These are phyloP conservation scores for Patella vulgata DNA, from an alignment of 1,140 invertebrate species.

Conservation along the genomic window DNA sequence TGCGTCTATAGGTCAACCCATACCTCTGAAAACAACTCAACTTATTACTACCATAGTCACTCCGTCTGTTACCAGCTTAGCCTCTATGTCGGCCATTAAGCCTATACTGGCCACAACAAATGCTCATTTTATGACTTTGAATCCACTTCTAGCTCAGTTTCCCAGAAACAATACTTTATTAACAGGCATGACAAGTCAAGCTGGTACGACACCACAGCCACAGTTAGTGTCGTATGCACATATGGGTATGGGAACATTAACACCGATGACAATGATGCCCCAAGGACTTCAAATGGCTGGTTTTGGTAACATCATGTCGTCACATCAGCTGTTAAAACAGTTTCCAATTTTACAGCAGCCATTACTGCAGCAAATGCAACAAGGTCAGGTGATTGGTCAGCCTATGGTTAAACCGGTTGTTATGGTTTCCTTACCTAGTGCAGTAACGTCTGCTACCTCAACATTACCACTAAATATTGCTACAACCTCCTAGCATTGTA, in stretches of 20 bases:
- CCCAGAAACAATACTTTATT: slow-evolving; percentile 24
- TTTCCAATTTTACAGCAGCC: slow-evolving; percentile 28
- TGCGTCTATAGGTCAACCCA: too few relatives aligned
- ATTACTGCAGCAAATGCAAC: slow-evolving; percentile 19
- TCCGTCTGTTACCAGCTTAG: slow-evolving; percentile 11
- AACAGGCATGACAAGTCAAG: slow-evolving; percentile 1
- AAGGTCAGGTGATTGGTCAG: slow-evolving; percentile 18
- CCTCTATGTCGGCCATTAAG: slow-evolving; percentile 12
- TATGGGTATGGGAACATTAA: not conserved
- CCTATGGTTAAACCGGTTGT: slow-evolving; percentile 40
- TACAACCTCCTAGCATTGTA: too few relatives aligned
- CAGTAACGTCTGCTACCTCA: slow-evolving; percentile 22
- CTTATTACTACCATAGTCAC: not conserved
- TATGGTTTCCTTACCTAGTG: slow-evolving; percentile 36
- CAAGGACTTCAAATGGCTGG: not conserved
- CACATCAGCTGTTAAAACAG: slow-evolving; percentile 31
- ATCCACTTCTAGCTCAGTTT: slow-evolving; percentile 25
- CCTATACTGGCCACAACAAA: slow-evolving; percentile 13
- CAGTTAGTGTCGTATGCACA: not conserved
- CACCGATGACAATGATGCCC: slow-evolving; percentile 1
- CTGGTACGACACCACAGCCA: not conserved
- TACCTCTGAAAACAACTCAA: not conserved
- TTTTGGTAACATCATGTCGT: slow-evolving; percentile 19
- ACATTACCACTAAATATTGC: not conserved
- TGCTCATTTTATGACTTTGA: slow-evolving; percentile 22